These are phyloP conservation scores for Gastracanthus pulcherrimus DNA, from an alignment of 2,888 invertebrate species.

Conservation along the genomic window DNA sequence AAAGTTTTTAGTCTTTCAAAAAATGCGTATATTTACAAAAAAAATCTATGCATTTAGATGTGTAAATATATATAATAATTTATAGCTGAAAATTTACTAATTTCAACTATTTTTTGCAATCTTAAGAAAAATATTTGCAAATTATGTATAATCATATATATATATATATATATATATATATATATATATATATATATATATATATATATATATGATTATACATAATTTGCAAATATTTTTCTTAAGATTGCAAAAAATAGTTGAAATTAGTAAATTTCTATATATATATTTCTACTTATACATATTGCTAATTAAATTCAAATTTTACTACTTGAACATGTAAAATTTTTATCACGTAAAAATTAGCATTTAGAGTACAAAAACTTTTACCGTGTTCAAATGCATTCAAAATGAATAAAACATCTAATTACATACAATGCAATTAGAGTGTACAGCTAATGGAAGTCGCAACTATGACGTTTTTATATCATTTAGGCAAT, in stretches of 20 bases:
- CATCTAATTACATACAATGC: not conserved
- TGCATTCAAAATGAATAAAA: conserved; percentile 3
- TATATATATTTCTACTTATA: not conserved
- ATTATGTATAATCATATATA: too few relatives aligned
- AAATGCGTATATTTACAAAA: conserved; percentile 10
- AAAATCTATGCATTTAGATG: not conserved
- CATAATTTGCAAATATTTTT: not conserved
- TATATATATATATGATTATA: too few relatives aligned
- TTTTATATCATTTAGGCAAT: conserved; percentile 13
- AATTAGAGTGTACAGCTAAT: not conserved
- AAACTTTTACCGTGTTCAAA: conserved; percentile 21
- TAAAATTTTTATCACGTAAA: too few relatives aligned
- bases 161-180: not conserved
- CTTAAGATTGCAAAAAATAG: too few relatives aligned
- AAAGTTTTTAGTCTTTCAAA: conserved; percentile 22
- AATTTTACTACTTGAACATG: too few relatives aligned
- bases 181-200: not conserved
- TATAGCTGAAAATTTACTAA: conserved; percentile 5
- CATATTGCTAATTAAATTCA: not conserved
- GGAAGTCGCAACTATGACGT: not conserved
- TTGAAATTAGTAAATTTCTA: too few relatives aligned
- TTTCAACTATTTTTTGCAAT: not conserved
- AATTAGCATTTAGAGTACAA: too few relatives aligned
- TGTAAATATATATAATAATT: not conserved
- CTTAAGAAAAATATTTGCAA: too few relatives aligned